Evolutionary conservation across 30 jellyfish, hydroid and myxozoan species (phyloP), one percentile per base, ranked within the genome.

Genomic region (Pelagia noctiluca): DNA sequence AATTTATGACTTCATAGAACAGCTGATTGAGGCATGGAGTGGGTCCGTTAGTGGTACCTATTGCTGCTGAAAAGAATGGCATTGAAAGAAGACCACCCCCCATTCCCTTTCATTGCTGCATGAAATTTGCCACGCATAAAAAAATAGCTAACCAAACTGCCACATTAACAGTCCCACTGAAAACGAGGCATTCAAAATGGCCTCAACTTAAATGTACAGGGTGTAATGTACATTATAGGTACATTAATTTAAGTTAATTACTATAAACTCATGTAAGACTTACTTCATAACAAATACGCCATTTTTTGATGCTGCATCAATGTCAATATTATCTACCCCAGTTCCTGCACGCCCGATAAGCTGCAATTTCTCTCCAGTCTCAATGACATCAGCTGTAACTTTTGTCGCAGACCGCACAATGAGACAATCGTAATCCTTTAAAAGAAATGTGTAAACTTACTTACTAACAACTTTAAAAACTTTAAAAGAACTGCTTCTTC

Each of bases 281-380:
- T 50, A 89, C 97, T 93, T 93, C 97, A 93, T 87, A 1, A 93
- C 98, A 42, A 93, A 71, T 1, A 93, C 71, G 29, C 98, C 98
- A 2, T 73, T 95, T 37, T 70, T 53, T 74, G 97, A 35, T 30
- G 98, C 98, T 7, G 94, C 86, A 0, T 48, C 33, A 50, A 87
- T 16, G 62, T 93, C 97, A 3, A 93, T 84, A 64, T 88, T 93
- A 70, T 93, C 98, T n/a, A 87, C 97, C 1, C 98, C 98, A 57
- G 97, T 88, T 21, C 98, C 98, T 18, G 97, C 97, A 11, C 98
- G 90, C 3, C 97, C 98, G 63, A 93, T 72, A 21, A 93, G 26
- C 29, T 82, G 78, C 82, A 93, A 69, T 16, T 85, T 93, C 63
- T 78, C 30, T 0, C 96, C 97, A 66, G 84, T 86, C 1, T 76